Conservation (phyloP, 2,113 vertebrate species). For the Oncorhynchus clarkii region DNA sequence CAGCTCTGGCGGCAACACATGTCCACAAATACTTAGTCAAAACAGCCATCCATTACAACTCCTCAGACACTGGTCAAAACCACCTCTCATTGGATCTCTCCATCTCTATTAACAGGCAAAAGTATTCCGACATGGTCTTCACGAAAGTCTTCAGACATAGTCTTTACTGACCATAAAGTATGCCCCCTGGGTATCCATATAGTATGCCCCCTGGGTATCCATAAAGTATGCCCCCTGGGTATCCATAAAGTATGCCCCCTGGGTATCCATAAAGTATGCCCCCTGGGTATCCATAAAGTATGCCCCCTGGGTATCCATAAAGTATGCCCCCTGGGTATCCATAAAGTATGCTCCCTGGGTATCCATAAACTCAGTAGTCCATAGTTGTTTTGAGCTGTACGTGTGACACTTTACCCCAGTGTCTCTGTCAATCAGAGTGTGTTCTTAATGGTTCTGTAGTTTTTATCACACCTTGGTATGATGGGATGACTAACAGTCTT, state of each 20-base stretch:
- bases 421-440: conserved; percentile 15
- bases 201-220: conserved; percentile 12
- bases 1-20: conserved; percentile 14
- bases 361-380: conserved; percentile 38
- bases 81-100: conserved; percentile 14
- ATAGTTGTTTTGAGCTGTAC: conserved; percentile 26
- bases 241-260: conserved; percentile 4
- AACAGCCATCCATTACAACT: conserved; percentile 48
- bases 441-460: conserved; percentile 33
- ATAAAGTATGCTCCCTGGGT: conserved; percentile 35
- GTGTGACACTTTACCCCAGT: conserved; percentile 14
- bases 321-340: conserved; percentile 35
- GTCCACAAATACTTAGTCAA: conserved; percentile 45
- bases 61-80: conserved; percentile 26
- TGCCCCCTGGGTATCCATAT: conserved; percentile 7
- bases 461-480: conserved; percentile 52
- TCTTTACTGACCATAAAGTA: background rate
- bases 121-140: conserved; percentile 15
- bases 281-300: too few species aligned
- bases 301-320: conserved; percentile 9
- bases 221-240: background rate
- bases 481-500: conserved; percentile 49
- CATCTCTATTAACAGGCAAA: conserved; percentile 21
- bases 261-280: too few species aligned
- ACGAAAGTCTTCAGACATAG: conserved; percentile 28